Evolutionary conservation across 2,888 invertebrate species (phyloP).

Genomic region (Halictus quadricinctus): DNA sequence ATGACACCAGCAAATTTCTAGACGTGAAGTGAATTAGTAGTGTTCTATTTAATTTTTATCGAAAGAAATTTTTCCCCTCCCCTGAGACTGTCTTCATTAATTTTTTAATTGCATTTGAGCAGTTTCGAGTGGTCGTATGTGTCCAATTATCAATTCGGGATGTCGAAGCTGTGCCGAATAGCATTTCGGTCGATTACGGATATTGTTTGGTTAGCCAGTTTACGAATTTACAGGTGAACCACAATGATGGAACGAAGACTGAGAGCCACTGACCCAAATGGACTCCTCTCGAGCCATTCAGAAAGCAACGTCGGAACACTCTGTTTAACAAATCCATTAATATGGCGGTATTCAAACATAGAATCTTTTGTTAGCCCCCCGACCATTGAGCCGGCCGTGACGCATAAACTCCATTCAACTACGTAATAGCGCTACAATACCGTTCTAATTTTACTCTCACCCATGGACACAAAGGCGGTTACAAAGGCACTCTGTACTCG

Average conservation of each 20-base stretch:
- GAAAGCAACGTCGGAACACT: background rate
- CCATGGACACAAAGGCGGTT: background rate
- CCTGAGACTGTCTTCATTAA: background rate
- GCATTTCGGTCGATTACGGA: background rate
- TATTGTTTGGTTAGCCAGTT: background rate
- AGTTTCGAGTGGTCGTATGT: background rate
- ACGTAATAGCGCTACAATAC: background rate
- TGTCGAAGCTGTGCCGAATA: background rate
- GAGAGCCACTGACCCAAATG: background rate
- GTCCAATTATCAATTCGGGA: background rate
- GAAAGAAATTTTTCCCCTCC: background rate
- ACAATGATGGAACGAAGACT: background rate
- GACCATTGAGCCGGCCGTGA: background rate
- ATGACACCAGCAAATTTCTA: too few species aligned
- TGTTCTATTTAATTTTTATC: background rate
- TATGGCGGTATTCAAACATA: background rate
- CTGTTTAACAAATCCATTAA: conserved; percentile 13
- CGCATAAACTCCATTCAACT: conserved; percentile 4
- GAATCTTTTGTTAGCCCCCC: background rate
- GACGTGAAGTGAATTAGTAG: background rate
- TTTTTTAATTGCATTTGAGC: background rate
- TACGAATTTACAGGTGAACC: background rate
- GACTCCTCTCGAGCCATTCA: background rate
- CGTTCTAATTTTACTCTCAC: conserved; percentile 10
- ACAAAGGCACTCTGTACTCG: conserved; percentile 1